Base-by-base conservation (phyloP, 2,888 invertebrate species). In the Tetropium fuscum region DNA sequence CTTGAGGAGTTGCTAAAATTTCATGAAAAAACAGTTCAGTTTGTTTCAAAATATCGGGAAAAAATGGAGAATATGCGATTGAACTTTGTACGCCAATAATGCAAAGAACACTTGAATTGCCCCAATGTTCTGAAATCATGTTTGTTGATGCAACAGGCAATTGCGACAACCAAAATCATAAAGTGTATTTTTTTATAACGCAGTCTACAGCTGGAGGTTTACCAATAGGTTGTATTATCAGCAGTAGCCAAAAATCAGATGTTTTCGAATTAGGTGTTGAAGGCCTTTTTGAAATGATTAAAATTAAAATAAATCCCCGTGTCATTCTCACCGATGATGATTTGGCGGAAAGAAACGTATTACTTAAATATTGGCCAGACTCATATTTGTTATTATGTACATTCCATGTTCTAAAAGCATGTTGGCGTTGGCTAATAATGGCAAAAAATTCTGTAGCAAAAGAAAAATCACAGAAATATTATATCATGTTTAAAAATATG, bases 1-100 rank as follows among this genome's bases (percentile, higher is more conserved):
- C 13, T 66, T n/a, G 57, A 66, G 30, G 51, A 60, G 27, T 11
- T 48, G 40, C n/a, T 47, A 15, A 30, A 1, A 32, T 8, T 58
- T 55, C 27, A 44, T 47, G 13, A 49, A 45, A 38, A 51, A 49
- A 38, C 55, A 66, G 20, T 49, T 51, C 8, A 60, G 54, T 8
- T 13, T 79, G 77, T 74, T 74, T 66, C 71, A 70, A 70, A 66
- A 74, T 72, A 71, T 72, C 72, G 74, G 56, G 6, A 32, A 51
- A 45, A 36, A 43, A 47, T 11, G 54, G 60, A 18, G 19, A 51
- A 6, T 60, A 62, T 43, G 44, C 56, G 13, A 36, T 64, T 7
- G 53, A 58, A 43, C 15, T 62, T 36, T 59, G 56, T 34, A 62
- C 67, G 6, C 60, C 64, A 7, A 43, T 65, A 32, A 67, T 67